Conservation (phyloP, 2,797 vertebrate species). For the Odontamblyopus lacepedii region DNA sequence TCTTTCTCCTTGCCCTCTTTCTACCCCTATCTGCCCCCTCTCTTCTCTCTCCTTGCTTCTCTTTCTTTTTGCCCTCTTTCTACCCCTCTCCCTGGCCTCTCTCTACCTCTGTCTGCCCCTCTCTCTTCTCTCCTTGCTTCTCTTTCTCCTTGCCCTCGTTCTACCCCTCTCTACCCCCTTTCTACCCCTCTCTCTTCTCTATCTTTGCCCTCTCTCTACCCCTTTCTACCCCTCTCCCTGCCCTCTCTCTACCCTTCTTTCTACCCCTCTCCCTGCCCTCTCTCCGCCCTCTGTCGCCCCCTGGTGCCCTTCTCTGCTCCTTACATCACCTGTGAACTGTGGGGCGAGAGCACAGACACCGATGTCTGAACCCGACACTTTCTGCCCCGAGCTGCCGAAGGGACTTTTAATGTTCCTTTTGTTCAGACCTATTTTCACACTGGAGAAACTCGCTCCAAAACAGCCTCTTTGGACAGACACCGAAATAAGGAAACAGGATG, state of each 20-base stretch:
- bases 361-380: slow-evolving; percentile 19
- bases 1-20: no score
- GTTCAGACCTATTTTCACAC: slow-evolving; percentile 17
- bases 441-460: neutral
- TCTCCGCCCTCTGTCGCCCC: neutral
- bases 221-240: neutral
- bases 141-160: no score
- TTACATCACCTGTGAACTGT: slow-evolving; percentile 36
- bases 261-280: neutral
- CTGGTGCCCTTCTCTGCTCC: slow-evolving; percentile 25
- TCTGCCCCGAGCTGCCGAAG: slow-evolving; percentile 4
- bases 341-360: slow-evolving; percentile 19
- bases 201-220: no score
- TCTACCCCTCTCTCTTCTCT: no score
- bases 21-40: no score
- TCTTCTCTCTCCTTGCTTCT: no score
- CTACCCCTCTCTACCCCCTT: no score
- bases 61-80: no score
- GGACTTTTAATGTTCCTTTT: slow-evolving; percentile 26
- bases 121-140: no score
- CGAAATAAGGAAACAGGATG: neutral
- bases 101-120: neutral
- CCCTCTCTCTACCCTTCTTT: neutral
- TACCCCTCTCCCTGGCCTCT: no score
- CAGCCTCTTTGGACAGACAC: neutral